phyloP scores from a whole-genome alignment of 2,797 vertebrate species.

The Dendrocincla tyrannina region DNA sequence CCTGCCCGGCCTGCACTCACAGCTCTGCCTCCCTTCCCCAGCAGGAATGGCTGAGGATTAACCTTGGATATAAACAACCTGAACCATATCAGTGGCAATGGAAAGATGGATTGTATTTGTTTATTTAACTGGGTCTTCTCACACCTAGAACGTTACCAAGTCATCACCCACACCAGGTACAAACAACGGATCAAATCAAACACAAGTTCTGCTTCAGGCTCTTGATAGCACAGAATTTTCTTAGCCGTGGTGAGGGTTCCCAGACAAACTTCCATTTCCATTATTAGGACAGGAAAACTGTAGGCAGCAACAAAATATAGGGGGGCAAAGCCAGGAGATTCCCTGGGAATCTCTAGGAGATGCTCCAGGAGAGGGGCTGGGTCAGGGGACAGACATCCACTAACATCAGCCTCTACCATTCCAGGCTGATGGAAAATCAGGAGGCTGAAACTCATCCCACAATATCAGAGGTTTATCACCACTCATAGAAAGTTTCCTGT shows the following conservation, averaged over 20 bases:
- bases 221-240: accelerated
- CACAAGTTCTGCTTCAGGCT: background rate
- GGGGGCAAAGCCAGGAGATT: background rate
- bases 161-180: accelerated
- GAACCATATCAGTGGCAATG: background rate
- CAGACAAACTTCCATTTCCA: background rate
- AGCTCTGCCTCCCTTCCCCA: background rate
- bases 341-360: background rate
- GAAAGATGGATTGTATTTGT: background rate
- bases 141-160: background rate
- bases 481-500: background rate
- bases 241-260: accelerated
- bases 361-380: background rate
- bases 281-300: background rate
- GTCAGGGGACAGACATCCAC: accelerated
- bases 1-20: background rate
- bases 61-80: background rate
- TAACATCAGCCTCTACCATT: accelerated
- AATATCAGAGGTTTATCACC: background rate
- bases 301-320: accelerated
- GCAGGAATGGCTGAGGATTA: background rate
- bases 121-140: background rate
- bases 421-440: background rate
- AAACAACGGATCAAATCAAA: background rate
- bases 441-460: background rate